Evolutionary conservation across 2,113 vertebrate species (phyloP).

Genomic region (Arizona elegans): DNA sequence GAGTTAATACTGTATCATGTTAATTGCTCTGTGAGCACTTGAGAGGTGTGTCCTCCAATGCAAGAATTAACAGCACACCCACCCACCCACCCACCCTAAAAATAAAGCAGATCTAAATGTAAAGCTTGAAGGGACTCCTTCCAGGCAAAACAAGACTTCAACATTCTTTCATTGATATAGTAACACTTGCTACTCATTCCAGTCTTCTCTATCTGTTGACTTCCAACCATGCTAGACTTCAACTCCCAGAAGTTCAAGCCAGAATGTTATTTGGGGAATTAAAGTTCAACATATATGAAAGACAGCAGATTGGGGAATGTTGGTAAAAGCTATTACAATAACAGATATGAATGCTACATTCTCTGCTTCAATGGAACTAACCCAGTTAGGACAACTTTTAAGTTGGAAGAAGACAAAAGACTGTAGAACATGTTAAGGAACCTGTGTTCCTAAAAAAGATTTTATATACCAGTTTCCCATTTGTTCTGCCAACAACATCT

Average conservation of each 20-base stretch:
- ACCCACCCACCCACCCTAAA: slow-evolving; percentile 31
- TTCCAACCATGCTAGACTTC: background rate
- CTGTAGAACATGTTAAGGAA: background rate
- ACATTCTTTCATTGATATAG: background rate
- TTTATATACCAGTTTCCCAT: background rate
- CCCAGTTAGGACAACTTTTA: background rate
- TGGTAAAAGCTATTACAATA: background rate
- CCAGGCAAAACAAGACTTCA: background rate
- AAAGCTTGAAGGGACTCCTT: slow-evolving; percentile 33
- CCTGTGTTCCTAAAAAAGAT: background rate
- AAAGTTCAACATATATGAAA: background rate
- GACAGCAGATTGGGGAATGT: background rate
- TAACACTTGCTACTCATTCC: background rate
- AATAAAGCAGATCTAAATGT: slow-evolving; percentile 59
- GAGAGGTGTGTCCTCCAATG: slow-evolving; percentile 9
- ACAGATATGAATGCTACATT: slow-evolving; percentile 1
- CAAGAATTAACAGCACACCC: background rate
- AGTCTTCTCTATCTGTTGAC: background rate
- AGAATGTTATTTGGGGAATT: background rate
- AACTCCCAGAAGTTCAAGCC: background rate
- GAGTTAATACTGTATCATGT: slow-evolving; percentile 60
- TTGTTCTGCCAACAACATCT: background rate
- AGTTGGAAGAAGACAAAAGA: background rate
- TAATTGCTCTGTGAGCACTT: slow-evolving; percentile 52
- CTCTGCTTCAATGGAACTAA: background rate